These are phyloP conservation scores for Ichneumon xanthorius DNA, from an alignment of 2,888 invertebrate genomes.

Conservation along the genomic window DNA sequence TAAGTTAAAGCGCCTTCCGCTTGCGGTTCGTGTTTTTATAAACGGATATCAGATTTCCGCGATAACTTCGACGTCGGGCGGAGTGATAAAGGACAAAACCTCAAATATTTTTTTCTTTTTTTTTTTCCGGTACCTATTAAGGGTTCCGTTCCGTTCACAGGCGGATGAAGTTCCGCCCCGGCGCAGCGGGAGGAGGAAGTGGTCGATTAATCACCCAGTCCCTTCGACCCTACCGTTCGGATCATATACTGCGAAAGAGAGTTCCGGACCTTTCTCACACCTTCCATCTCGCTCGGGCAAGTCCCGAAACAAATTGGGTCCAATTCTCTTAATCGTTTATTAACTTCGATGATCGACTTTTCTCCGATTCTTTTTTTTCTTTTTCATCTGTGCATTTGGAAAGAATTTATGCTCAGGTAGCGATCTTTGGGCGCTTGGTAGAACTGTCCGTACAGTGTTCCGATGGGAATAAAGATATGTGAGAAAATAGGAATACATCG, in stretches of 20 bases:
- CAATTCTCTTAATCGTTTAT: background rate
- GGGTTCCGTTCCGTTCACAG: constrained; percentile 39
- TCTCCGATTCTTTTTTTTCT: constrained; percentile 2
- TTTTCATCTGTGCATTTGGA: background rate
- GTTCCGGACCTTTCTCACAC: constrained; percentile 60
- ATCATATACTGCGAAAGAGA: constrained; percentile 2
- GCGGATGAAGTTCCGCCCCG: constrained; percentile 57
- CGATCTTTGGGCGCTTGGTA: background rate
- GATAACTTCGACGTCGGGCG: background rate
- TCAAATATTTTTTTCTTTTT: constrained; percentile 10
- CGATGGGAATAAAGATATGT: background rate
- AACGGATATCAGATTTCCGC: constrained; percentile 51
- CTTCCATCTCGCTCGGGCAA: constrained; percentile 14
- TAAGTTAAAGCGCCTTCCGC: background rate
- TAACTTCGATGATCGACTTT: constrained; percentile 44
- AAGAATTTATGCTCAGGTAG: background rate
- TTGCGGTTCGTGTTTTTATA: background rate
- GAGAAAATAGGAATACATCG: background rate
- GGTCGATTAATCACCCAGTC: constrained; percentile 62
- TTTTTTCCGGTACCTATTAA: background rate
- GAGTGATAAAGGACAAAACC: constrained; percentile 30
- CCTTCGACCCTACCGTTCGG: constrained; percentile 41
- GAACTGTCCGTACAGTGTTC: background rate
- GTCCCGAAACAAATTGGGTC: constrained; percentile 4
- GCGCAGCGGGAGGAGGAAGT: constrained; percentile 55